Base-by-base conservation (phyloP, 2,113 vertebrate genomes). In the Tapirus terrestris region DNA sequence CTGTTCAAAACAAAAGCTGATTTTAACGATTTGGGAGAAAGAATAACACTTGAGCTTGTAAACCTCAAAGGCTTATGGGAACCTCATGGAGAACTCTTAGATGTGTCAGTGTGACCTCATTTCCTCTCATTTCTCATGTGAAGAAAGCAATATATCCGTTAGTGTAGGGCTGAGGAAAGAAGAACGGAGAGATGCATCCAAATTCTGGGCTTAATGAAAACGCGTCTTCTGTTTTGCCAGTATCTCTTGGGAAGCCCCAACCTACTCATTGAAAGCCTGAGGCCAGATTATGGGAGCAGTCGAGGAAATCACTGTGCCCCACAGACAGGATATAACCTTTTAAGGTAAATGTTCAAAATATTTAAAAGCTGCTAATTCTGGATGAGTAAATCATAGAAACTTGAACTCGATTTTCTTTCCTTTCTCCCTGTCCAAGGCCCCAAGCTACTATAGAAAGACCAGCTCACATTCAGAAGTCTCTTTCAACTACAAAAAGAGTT, bases 401-500 rank as follows among this genome's bases (percentile, higher is more conserved):
- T 65, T 87, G 36, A 97, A 87, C 60, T 96, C 45, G 43, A 43
- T 88, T 91, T 96, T 95, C 51, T 72, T 95, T 61, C 31, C 76
- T 92, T 84, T 48, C 63, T 97, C 29, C 36, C 33, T 87, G 43
- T 18, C 33, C 20, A 75, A 79, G 31, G 48, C 77, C 56, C 18
- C 31, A 89, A 96, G 92, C 89, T 95, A 89, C 53, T 58, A 43
- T 80, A 83, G 75, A 97, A 90, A 96, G 56, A 89, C 82, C n/a
- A 51, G 39, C 70, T 61, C 81, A 36, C 45, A 94, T 96, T 92
- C 75, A 94, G 60, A 97, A 97, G 75, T 97, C 87, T 97, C 80
- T 94, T 97, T 97, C 60, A 97, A 76, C 79, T 94, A 36, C 11
- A 84, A 90, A 81, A 75, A 93, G 18, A 11, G 45, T 76, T 76